Evolutionary conservation across 2,113 vertebrate species (phyloP).

Genomic region (Hippocampus abdominalis): DNA sequence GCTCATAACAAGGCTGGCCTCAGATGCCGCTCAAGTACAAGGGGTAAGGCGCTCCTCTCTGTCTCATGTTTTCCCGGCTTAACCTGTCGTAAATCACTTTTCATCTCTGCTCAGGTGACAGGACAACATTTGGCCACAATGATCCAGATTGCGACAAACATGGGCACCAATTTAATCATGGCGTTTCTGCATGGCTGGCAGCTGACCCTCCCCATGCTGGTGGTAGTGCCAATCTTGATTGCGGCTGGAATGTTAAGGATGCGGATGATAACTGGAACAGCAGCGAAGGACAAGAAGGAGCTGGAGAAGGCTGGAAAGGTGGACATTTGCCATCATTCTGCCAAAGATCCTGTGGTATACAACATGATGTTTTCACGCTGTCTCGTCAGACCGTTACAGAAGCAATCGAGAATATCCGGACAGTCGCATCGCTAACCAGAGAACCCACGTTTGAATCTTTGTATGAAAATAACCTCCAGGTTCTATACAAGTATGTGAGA

Average conservation of each 20-base stretch:
- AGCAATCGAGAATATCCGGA: constrained; percentile 92
- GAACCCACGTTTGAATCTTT: constrained; percentile 86
- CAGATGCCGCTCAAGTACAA: constrained; percentile 93
- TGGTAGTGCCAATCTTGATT: constrained; percentile 85
- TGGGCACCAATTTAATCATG: constrained; percentile 86
- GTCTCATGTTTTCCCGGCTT: neutral
- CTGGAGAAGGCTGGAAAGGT: constrained; percentile 93
- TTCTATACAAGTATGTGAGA: constrained; percentile 82
- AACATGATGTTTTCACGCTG: constrained; percentile 20
- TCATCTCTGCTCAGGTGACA: constrained; percentile 75
- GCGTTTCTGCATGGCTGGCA: constrained; percentile 92
- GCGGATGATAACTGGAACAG: constrained; percentile 84
- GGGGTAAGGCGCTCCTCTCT: constrained; percentile 72
- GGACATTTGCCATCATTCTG: neutral
- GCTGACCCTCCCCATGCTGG: constrained; percentile 84
- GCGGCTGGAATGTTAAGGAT: constrained; percentile 83
- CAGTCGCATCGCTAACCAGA: constrained; percentile 85
- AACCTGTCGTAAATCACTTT: constrained; percentile 55
- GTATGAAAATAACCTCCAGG: constrained; percentile 79
- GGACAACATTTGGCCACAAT: constrained; percentile 83
- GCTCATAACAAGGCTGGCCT: constrained; percentile 88
- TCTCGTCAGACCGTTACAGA: constrained; percentile 83
- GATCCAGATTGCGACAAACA: constrained; percentile 86
- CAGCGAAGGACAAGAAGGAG: constrained; percentile 84
- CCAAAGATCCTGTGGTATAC: no score